Evolutionary conservation across 2,113 vertebrate genomes (phyloP).

Genomic region (Sapajus apella): DNA sequence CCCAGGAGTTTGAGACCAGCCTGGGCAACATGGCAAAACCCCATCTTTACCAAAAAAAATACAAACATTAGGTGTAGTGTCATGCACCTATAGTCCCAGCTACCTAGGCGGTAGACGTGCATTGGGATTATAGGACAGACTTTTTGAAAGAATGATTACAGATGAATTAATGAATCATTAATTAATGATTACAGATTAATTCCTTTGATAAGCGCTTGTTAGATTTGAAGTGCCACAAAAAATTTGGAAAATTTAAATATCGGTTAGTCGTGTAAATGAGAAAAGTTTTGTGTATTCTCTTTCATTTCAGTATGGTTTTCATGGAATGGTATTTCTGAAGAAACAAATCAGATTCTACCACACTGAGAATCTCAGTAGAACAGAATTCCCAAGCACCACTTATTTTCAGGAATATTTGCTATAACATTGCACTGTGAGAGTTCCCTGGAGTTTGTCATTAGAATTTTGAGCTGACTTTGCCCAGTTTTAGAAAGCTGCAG

Average conservation of each 20-base stretch:
- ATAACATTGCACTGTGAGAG: not conserved
- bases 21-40: too few species aligned
- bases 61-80: too few species aligned
- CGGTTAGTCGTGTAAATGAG: not conserved
- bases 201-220: not conserved
- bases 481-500: conserved; percentile 32
- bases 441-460: not conserved
- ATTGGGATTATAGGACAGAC: too few species aligned
- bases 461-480: conserved; percentile 52
- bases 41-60: too few species aligned
- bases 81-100: too few species aligned
- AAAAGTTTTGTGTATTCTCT: not conserved
- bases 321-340: conserved; percentile 23
- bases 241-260: conserved; percentile 17
- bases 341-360: not conserved
- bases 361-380: not conserved
- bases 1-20: too few species aligned
- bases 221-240: conserved; percentile 5
- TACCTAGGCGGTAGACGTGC: too few species aligned
- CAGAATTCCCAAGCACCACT: not conserved
- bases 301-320: conserved; percentile 25
- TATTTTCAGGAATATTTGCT: conserved; percentile 20
- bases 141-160: too few species aligned
- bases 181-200: not conserved
- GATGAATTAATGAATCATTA: too few species aligned